Conservation (phyloP, 53 echinoderm and acorn worm species). For the Paracentrotus lividus region DNA sequence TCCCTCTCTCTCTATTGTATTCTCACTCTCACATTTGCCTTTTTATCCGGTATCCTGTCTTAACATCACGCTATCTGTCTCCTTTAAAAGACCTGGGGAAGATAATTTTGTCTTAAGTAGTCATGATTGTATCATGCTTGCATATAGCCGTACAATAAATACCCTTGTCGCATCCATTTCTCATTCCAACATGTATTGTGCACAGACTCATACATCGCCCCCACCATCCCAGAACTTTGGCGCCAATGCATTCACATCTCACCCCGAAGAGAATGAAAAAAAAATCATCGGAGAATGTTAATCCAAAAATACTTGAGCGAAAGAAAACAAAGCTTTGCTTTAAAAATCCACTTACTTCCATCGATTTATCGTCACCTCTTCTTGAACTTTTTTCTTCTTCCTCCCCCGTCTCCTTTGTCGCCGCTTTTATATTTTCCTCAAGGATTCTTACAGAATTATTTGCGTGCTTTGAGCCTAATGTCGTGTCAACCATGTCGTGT, state of each 20-base stretch:
- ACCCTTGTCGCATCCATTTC: not conserved
- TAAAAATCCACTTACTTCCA: conserved; percentile 5
- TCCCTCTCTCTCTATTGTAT: not conserved
- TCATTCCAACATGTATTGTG: not conserved
- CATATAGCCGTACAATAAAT: not conserved
- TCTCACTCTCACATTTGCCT: not conserved
- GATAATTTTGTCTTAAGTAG: not conserved
- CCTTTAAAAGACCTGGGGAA: not conserved
- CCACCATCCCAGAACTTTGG: not conserved
- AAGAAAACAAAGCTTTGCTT: not conserved
- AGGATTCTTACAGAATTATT: not conserved
- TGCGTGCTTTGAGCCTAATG: not conserved
- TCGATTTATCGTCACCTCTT: conserved; percentile 31
- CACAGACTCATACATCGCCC: not conserved
- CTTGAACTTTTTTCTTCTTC: not conserved
- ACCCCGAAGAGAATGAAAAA: not conserved
- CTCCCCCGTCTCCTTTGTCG: conserved; percentile 3
- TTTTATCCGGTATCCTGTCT: not conserved
- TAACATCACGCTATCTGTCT: not conserved
- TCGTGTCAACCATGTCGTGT: not conserved
- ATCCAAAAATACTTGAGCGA: not conserved
- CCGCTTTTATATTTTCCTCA: not conserved
- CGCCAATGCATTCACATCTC: not conserved
- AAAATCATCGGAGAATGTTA: not conserved
- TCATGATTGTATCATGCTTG: not conserved